Conservation (phyloP, 2,797 vertebrate genomes). For the Rhinatrema bivittatum region DNA sequence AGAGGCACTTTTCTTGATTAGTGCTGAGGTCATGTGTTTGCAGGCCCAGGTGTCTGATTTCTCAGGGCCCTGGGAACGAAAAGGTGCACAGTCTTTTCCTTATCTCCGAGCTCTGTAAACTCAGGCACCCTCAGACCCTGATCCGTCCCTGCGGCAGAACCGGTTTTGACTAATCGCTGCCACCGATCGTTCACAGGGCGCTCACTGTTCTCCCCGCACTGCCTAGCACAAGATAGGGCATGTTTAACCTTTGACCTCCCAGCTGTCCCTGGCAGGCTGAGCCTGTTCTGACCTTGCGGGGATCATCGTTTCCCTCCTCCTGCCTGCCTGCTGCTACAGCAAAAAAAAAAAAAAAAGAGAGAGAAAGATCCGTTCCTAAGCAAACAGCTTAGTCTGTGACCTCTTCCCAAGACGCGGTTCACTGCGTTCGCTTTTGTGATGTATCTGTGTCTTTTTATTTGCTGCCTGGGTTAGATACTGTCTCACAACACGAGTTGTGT, state of each 20-base stretch:
- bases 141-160: constrained; percentile 34
- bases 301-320: constrained; percentile 29
- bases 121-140: constrained; percentile 37
- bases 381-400: constrained; percentile 35
- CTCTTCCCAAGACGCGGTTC: constrained; percentile 29
- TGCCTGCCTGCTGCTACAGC: constrained; percentile 18
- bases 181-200: constrained; percentile 32
- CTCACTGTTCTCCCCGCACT: constrained; percentile 27
- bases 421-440: constrained; percentile 24
- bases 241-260: constrained; percentile 44
- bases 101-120: constrained; percentile 45
- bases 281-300: constrained; percentile 21
- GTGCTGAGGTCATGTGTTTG: constrained; percentile 27
- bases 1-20: too few species aligned
- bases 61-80: constrained; percentile 37
- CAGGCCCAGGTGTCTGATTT: constrained; percentile 47
- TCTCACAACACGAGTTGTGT: not conserved
- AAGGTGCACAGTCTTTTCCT: constrained; percentile 31
- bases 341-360: too few species aligned
- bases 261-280: constrained; percentile 28
- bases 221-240: constrained; percentile 37
- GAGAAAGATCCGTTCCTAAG: constrained; percentile 36
- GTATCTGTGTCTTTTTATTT: too few species aligned
- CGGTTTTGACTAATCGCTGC: constrained; percentile 32
- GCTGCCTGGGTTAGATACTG: too few species aligned